Evolutionary conservation across 2,888 invertebrate genomes (phyloP), one percentile per base, ranked within the genome.

Genomic region (Pteria penguin): DNA sequence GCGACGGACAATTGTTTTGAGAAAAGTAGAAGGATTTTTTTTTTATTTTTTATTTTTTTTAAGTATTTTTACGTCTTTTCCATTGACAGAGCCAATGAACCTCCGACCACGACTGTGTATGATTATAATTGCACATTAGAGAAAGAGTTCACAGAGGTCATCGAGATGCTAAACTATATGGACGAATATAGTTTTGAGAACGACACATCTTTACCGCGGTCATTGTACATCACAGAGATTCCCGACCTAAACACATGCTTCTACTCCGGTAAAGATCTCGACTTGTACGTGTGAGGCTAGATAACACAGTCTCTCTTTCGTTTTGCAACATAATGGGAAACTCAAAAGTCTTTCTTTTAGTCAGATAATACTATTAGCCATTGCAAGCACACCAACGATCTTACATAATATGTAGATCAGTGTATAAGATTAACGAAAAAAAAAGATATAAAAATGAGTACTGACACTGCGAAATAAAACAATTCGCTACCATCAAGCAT

Each of bases 91-190:
- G 65, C 61, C 31, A 55, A 69, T 3, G 68, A 66, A 3, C 31
- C 58, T 0, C 84, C 84, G 22, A 76, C 82, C 4, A 72, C 73
- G 0, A 55, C 36, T 8, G 75, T 70, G 8, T 75, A 82, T 61
- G 81, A 84, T 68, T 84, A 75, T 65, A 80, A 76, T 29, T 84
- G 84, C 69, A 75, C 72, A 2, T 75, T 84, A 33, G 81, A 82
- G 3, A 63, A 79, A 29, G 58, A 66, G 1, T 60, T 79, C 60
- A 70, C 58, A 2, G 66, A 55, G 2, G 8, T 83, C 1, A 71
- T n/a, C 18, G 70, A 71, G 1, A 81, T 82, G 82, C n/a, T 80
- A 69, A 69, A 74, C 22, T 82, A 82, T 33, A 65, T 82, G 69
- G 82, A 82, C 69, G 63, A 54, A 0, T n/a, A 72, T 18, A 58